These are phyloP conservation scores for Chaetodon trifascialis DNA, from an alignment of 2,113 vertebrate genomes.

Conservation along the genomic window DNA sequence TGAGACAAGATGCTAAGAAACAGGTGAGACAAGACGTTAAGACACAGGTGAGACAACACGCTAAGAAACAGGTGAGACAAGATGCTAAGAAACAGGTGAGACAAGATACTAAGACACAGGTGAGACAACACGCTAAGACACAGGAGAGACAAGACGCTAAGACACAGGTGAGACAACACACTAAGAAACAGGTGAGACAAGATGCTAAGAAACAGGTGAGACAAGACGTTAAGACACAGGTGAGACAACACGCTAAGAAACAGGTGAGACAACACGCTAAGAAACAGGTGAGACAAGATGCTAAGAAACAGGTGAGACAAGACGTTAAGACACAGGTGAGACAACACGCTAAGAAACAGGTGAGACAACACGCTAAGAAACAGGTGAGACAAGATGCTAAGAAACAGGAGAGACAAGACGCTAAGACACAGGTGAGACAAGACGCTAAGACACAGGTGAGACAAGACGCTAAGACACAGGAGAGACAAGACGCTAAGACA, in stretches of 20 bases:
- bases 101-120: background rate
- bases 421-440: background rate
- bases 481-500: background rate
- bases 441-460: background rate
- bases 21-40: conserved; percentile 8
- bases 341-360: background rate
- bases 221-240: background rate
- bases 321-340: background rate
- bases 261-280: background rate
- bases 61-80: conserved; percentile 5
- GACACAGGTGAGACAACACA: conserved; percentile 9
- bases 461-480: background rate
- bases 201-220: background rate
- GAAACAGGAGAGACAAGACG: background rate
- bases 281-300: background rate
- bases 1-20: background rate
- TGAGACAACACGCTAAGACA: background rate
- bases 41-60: background rate
- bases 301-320: background rate
- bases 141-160: background rate
- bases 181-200: background rate
- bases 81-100: background rate
- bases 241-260: background rate
- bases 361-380: background rate
- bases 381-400: background rate